Base-by-base conservation (phyloP, 2,888 invertebrate genomes). In the Neoaliturus tenellus region DNA sequence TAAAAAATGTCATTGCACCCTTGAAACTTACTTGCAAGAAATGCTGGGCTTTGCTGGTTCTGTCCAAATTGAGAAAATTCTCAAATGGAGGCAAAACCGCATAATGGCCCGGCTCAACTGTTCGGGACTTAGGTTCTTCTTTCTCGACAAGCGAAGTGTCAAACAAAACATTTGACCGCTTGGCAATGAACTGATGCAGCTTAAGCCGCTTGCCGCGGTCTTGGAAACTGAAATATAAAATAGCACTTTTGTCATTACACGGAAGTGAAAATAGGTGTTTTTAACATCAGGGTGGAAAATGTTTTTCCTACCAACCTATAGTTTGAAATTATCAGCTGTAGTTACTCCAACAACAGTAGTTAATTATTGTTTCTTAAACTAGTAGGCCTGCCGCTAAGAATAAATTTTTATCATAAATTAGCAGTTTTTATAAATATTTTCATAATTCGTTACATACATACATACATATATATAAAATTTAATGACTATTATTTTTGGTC, bases 51-150 rank as follows among this genome's bases (percentile, higher is more conserved):
- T 96, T 93, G 83, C 95, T 95, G 23, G 94, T 92, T 88, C 96
- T 95, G 88, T 97, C 97, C 88, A 96, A 94, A 89, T 93, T 94
- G 88, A 97, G 93, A 90, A 96, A 98, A 81, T 94, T 94, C 90
- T 98, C 98, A 90, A 96, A 94, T 0, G 98, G 96, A 85, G 98
- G 97, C 93, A 97, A 94, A 86, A 96, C 92, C 25, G 96, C 96
- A 92, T 84, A 87, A 35, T 91, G 89, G 93, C 94, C 92, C 92
- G 93, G 95, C 86, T 92, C 92, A 69, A 93, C 91, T 33, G 92
- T 90, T 85, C 92, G 90, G 83, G 91, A 91, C 4, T 91, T 90
- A 39, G 93, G 92, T 86, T 92, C 92, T 85, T 92, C 92, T 88
- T 85, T 83, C 73, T 86, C 86, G 67, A 86, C 83, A 89, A 89